Base-by-base conservation (phyloP, 2,113 vertebrate species). In the Pleuronectes platessa region DNA sequence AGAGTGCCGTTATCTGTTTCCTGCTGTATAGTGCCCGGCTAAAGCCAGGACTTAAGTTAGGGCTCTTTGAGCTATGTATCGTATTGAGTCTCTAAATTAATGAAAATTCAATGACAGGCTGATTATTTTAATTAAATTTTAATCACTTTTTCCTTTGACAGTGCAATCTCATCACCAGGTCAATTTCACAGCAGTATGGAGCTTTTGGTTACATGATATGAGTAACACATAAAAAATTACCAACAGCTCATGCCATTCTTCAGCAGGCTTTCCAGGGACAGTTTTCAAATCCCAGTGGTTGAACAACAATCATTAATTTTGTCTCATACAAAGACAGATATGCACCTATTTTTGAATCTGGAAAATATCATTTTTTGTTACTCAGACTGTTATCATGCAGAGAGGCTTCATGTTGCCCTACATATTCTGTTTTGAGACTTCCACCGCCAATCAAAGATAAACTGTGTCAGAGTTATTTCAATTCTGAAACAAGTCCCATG, bases 1-100 rank as follows among this genome's bases (percentile, higher is more conserved):
- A 74, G 23, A 17, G 56, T 10, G 47, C 26, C 56, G 47, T 53
- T 68, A 75, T 87, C 61, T 59, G 21, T 77, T 67, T 78, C 69
- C 61, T 75, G 64, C 73, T 81, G 45, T 61, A 35, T 61, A 35
- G 6, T 15, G 62, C 26, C 24, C 20, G 17, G 26, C 26, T 42
- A 4, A 64, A 56, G 18, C 20, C 49, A 4, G n/a, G 21, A 35
- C 24, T 27, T 54, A 31, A 21, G 51, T 47, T 20, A 21, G 54
- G 18, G 51, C 61, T 24, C 20, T 15, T 45, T 35, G 13, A 40
- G 14, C 9, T 26, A 9, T 27, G 8, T 18, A 60, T 2, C 10
- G 20, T 20, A 18, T 12, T 1, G 17, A n/a, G 49, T 26, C 51
- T 56, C 24, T 17, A 20, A 63, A 58, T 56, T 35, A 69, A 56